Percentiles rank a stretch among this genome's conserved stretches.
Evolutionary conservation across 2,797 vertebrate genomes (phyloP).

Genomic region (Adelosebastes latens): DNA sequence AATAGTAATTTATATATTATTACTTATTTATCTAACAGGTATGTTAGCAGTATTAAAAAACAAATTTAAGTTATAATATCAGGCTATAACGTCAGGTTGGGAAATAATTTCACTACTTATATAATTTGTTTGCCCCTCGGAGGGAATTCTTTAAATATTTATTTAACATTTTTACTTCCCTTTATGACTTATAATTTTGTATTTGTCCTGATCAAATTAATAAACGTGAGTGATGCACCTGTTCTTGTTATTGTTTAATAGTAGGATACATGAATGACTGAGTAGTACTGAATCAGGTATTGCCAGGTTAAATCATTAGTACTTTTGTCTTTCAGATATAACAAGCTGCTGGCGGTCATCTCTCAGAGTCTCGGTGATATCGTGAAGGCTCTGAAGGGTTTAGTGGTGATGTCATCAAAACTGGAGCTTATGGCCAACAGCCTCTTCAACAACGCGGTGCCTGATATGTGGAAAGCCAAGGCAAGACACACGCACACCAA

Average conservation of each 20-base stretch:
- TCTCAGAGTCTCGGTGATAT: constrained; percentile 85
- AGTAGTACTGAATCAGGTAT: neutral
- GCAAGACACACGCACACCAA: constrained; percentile 56
- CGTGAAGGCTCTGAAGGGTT: constrained; percentile 91
- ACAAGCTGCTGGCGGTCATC: constrained; percentile 86
- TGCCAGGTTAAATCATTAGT: neutral
- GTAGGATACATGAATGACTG: neutral
- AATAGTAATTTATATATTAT: neutral
- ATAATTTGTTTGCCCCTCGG: neutral
- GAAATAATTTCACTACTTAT: neutral
- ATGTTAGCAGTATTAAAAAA: neutral
- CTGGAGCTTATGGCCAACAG: constrained; percentile 91
- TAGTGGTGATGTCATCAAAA: constrained; percentile 92
- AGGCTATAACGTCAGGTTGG: neutral
- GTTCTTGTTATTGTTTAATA: neutral
- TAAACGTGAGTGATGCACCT: neutral
- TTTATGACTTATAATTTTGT: neutral
- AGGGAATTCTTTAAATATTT: neutral
- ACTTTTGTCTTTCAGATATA: constrained; percentile 83
- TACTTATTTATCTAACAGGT: neutral
- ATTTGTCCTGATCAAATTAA: neutral
- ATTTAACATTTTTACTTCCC: neutral
- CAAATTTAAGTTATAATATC: neutral
- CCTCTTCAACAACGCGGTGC: constrained; percentile 90
- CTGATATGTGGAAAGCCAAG: constrained; percentile 90